phyloP scores from a whole-genome alignment of 2,113 vertebrate species.

The Cochlearius cochlearius region DNA sequence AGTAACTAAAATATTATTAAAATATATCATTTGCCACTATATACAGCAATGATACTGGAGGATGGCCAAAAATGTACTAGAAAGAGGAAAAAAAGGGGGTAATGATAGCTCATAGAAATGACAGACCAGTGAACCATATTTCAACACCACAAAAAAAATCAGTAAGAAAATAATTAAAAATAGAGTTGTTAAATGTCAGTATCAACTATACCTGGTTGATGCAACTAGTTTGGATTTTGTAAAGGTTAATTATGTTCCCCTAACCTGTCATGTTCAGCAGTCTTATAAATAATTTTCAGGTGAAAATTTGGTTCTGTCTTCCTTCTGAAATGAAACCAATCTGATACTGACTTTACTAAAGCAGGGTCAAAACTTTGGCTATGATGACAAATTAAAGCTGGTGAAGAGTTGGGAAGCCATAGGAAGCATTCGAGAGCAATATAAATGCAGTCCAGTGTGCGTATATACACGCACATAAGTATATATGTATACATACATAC shows the following conservation, averaged over 20 bases:
- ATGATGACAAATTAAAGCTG: background rate
- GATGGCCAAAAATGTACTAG: background rate
- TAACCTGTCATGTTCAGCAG: background rate
- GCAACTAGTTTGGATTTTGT: background rate
- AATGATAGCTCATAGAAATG: background rate
- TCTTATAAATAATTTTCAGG: background rate
- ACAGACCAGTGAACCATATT: background rate
- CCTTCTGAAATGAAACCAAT: background rate
- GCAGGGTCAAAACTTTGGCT: background rate
- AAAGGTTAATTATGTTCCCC: background rate
- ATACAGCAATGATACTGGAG: background rate
- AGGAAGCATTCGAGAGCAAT: background rate
- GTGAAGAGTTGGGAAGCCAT: background rate
- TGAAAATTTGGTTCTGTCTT: background rate
- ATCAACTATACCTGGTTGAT: background rate
- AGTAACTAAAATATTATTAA: background rate
- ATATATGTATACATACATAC: background rate
- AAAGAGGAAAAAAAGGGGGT: background rate
- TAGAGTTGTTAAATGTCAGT: background rate
- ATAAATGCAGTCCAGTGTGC: background rate
- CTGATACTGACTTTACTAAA: background rate
- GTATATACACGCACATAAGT: background rate
- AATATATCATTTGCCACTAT: background rate
- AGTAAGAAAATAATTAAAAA: background rate
- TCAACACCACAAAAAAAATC: background rate